Percentiles rank a stretch among this genome's conserved stretches.
Evolutionary conservation across 2,113 vertebrate genomes (phyloP).

Genomic region (Calonectris borealis): DNA sequence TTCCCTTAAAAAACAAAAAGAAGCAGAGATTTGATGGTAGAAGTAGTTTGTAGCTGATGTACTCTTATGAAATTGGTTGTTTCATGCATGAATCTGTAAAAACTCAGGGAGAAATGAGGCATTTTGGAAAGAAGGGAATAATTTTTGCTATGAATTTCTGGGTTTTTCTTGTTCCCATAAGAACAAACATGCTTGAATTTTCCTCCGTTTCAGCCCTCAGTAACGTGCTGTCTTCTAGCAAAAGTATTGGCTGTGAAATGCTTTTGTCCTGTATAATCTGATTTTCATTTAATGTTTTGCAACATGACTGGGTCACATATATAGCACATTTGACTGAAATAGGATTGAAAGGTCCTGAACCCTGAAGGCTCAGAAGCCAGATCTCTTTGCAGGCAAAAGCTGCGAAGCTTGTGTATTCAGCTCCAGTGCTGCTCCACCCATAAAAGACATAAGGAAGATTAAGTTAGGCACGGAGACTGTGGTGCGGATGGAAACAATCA

Average conservation of each 20-base stretch:
- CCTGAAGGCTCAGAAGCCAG: fast-evolving
- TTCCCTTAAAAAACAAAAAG: conserved; percentile 69
- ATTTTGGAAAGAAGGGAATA: neutral
- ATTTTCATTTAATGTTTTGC: neutral
- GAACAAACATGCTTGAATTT: neutral
- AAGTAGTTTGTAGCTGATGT: neutral
- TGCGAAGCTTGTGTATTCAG: neutral
- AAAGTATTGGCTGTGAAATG: neutral
- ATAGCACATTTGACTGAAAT: neutral
- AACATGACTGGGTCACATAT: neutral
- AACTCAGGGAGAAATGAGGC: neutral
- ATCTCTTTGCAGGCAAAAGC: neutral
- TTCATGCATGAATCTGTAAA: neutral
- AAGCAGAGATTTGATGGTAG: neutral
- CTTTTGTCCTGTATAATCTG: neutral
- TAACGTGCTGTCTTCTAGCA: neutral
- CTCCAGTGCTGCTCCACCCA: neutral
- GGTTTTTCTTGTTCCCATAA: neutral
- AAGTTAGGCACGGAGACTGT: neutral
- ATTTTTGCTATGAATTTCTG: neutral
- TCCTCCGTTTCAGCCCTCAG: neutral
- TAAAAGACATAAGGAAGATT: neutral
- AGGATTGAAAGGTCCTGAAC: neutral
- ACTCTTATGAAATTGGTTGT: neutral
- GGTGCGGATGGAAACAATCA: neutral